phyloP scores from a whole-genome alignment of 2,888 invertebrate species.

The Patella pellucida region DNA sequence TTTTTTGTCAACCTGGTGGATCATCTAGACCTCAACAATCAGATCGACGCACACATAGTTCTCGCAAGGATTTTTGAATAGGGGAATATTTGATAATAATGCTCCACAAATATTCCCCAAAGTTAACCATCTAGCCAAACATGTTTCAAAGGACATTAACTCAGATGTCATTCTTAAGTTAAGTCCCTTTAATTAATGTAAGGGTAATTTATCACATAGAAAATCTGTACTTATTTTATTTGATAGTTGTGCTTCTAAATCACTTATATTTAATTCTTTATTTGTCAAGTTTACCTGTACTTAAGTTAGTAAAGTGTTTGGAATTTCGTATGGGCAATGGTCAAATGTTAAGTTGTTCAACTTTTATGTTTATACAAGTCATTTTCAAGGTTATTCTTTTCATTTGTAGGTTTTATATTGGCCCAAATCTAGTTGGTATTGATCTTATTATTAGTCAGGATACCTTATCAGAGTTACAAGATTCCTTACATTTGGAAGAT shows the following conservation, averaged over 20 bases:
- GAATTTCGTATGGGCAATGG: not conserved
- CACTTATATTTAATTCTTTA: not conserved
- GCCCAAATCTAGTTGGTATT: not conserved
- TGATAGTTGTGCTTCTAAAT: not conserved
- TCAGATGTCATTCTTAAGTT: not conserved
- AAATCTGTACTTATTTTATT: not conserved
- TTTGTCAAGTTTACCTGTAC: not conserved
- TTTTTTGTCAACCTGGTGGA: too few relatives aligned
- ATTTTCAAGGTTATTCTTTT: too few relatives aligned
- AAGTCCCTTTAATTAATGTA: not conserved
- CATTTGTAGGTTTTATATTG: not conserved
- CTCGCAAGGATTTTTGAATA: constrained; percentile 1
- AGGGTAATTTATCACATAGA: not conserved
- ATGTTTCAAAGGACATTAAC: not conserved
- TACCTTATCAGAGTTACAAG: not conserved
- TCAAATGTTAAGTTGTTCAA: not conserved
- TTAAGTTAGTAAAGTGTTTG: not conserved
- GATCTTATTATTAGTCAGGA: not conserved
- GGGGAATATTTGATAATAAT: not conserved
- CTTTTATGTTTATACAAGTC: not conserved
- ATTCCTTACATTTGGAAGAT: not conserved
- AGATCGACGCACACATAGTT: too few relatives aligned
- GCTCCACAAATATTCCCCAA: not conserved
- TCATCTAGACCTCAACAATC: too few relatives aligned
- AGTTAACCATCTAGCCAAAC: not conserved